Percentiles rank a stretch among this genome's conserved stretches.
Evolutionary conservation across 2,888 invertebrate species (phyloP).

Genomic region (Eurois occulta): DNA sequence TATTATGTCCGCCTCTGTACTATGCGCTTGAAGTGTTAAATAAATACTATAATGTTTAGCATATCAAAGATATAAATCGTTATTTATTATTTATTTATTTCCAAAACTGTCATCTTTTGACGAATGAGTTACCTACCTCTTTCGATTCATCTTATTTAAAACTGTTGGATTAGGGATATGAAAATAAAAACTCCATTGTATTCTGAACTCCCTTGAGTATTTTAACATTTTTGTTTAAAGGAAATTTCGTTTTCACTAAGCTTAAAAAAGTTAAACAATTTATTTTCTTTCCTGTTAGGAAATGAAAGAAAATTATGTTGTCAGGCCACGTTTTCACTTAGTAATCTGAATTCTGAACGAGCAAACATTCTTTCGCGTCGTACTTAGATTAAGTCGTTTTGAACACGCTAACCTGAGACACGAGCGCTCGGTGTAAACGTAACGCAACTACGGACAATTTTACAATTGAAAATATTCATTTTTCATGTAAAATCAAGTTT

Average conservation of each 20-base stretch:
- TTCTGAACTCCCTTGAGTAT: background rate
- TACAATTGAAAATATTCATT: background rate
- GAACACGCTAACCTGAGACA: background rate
- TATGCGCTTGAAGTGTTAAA: too few species aligned
- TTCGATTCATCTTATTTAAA: slow-evolving; percentile 8
- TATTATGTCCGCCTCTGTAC: too few species aligned
- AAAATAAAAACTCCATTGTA: slow-evolving; percentile 32
- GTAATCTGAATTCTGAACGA: slow-evolving; percentile 29
- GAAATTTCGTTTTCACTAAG: slow-evolving; percentile 20
- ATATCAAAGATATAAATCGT: too few species aligned
- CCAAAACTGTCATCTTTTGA: background rate
- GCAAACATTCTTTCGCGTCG: slow-evolving; percentile 13
- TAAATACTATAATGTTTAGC: too few species aligned
- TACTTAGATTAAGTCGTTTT: background rate
- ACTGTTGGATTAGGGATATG: background rate
- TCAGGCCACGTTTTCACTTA: slow-evolving; percentile 43
- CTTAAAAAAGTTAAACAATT: slow-evolving; percentile 40
- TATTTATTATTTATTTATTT: too few species aligned
- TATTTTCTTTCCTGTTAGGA: slow-evolving; percentile 49
- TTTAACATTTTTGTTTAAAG: slow-evolving; percentile 16
- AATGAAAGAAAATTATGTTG: slow-evolving; percentile 40
- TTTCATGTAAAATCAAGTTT: too few species aligned
- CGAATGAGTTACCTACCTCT: background rate
- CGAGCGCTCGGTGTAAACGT: background rate
- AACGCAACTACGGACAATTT: background rate